phyloP scores from a whole-genome alignment of 2,888 invertebrate species.

The Ctenicera cuprea region DNA sequence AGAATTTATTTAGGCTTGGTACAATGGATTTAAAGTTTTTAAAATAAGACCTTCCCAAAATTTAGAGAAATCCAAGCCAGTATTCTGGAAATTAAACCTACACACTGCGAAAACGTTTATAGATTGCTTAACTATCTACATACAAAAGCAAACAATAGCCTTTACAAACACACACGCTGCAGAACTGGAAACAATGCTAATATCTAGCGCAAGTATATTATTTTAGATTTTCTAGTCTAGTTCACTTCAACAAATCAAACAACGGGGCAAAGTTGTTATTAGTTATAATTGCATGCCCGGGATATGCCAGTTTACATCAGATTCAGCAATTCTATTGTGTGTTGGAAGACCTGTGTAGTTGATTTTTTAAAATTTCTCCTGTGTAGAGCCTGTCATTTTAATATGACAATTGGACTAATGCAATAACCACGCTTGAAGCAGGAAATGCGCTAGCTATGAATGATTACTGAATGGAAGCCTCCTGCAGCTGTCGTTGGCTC shows the following conservation, averaged over 20 bases:
- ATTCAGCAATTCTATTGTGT: constrained; percentile 19
- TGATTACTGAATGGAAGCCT: constrained; percentile 45
- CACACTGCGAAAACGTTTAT: not conserved
- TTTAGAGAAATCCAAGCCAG: too few species aligned
- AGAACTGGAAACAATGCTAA: constrained; percentile 17
- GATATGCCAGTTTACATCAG: constrained; percentile 21
- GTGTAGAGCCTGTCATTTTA: constrained; percentile 17
- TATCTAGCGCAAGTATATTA: constrained; percentile 12
- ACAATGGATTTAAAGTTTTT: too few species aligned
- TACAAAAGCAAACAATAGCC: constrained; percentile 6
- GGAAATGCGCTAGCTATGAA: constrained; percentile 41
- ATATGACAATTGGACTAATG: constrained; percentile 40
- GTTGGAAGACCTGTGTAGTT: constrained; percentile 24
- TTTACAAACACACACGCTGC: not conserved
- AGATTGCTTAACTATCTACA: not conserved
- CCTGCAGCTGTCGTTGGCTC: constrained; percentile 45
- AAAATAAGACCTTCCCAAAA: too few species aligned
- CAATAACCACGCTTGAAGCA: constrained; percentile 46
- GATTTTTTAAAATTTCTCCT: constrained; percentile 22
- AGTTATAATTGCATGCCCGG: constrained; percentile 32
- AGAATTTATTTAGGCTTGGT: too few species aligned
- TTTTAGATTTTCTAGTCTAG: constrained; percentile 29
- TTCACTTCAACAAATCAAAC: constrained; percentile 19
- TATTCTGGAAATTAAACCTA: too few species aligned
- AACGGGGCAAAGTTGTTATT: constrained; percentile 14